Evolutionary conservation across 2,797 vertebrate species (phyloP).

Genomic region (Dryobates pubescens): DNA sequence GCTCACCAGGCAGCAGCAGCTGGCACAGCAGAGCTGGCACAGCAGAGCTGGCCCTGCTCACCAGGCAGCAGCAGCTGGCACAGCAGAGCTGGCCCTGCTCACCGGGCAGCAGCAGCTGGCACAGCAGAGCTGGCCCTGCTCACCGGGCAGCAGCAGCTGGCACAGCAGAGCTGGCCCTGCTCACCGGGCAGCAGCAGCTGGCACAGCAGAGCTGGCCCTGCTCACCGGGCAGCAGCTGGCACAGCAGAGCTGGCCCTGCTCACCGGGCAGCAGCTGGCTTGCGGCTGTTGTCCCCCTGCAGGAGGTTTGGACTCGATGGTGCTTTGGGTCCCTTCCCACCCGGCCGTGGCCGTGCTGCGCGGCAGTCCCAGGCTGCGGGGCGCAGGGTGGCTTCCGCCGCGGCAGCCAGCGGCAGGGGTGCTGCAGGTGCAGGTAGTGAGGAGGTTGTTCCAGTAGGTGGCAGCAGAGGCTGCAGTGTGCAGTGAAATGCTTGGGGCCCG

Average conservation of each 20-base stretch:
- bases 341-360: background rate
- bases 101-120: too few species aligned
- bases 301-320: background rate
- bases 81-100: too few species aligned
- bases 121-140: too few species aligned
- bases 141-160: too few species aligned
- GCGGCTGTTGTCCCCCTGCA: background rate
- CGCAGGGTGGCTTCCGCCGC: background rate
- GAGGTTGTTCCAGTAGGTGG: constrained; percentile 31
- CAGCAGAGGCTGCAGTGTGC: constrained; percentile 24
- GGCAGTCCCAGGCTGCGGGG: background rate
- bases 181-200: background rate
- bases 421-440: fast-evolving
- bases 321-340: background rate
- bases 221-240: too few species aligned
- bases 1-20: too few species aligned
- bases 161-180: background rate
- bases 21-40: too few species aligned
- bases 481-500: fast-evolving
- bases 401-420: background rate
- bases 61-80: too few species aligned
- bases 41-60: too few species aligned
- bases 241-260: too few species aligned
- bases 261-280: too few species aligned
- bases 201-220: too few species aligned